A percentile compares a stretch with the other conserved stretches of the same genome.
These are phyloP conservation scores for Meiosimyza decipiens DNA, from an alignment of 2,888 invertebrate species.

Conservation along the genomic window DNA sequence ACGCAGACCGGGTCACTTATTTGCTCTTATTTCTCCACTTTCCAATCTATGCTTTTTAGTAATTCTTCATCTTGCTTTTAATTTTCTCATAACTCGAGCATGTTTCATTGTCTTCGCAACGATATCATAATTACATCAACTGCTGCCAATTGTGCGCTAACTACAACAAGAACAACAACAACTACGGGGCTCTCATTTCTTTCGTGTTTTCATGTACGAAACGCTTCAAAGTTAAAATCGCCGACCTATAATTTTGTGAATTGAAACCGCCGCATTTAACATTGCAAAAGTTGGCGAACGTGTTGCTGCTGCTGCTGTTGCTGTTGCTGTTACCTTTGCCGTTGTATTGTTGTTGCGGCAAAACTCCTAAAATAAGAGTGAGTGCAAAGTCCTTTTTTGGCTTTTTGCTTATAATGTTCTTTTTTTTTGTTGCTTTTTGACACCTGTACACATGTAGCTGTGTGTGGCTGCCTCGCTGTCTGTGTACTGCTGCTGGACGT, in stretches of 20 bases:
- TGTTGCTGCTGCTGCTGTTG: constrained; percentile 46
- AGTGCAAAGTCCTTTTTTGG: constrained; percentile 34
- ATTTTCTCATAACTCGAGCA: constrained; percentile 23
- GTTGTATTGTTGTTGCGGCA: constrained; percentile 41
- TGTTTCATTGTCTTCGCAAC: constrained; percentile 40
- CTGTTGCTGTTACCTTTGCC: constrained; percentile 43
- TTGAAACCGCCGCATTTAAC: constrained; percentile 59
- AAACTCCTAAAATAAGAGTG: constrained; percentile 33
- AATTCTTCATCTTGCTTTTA: constrained; percentile 3
- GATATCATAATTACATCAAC: constrained; percentile 43
- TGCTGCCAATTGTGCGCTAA: constrained; percentile 37
- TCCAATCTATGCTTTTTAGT: not conserved
- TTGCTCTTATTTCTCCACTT: not conserved
- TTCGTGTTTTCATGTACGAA: constrained; percentile 66
- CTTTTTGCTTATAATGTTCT: constrained; percentile 21
- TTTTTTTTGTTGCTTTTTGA: constrained; percentile 15
- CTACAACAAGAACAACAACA: constrained; percentile 45
- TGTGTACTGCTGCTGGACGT: not conserved
- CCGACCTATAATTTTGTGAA: constrained; percentile 67
- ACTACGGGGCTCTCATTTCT: constrained; percentile 58
- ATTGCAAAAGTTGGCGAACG: constrained; percentile 35
- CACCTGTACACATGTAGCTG: constrained; percentile 11
- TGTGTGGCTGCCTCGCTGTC: constrained; percentile 11
- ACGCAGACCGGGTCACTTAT: too few species aligned
- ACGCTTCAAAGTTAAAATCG: constrained; percentile 66